Evolutionary conservation across 2,797 vertebrate genomes (phyloP), one percentile per base, ranked within the genome.

Genomic region (Triplophysa yarkandensis): DNA sequence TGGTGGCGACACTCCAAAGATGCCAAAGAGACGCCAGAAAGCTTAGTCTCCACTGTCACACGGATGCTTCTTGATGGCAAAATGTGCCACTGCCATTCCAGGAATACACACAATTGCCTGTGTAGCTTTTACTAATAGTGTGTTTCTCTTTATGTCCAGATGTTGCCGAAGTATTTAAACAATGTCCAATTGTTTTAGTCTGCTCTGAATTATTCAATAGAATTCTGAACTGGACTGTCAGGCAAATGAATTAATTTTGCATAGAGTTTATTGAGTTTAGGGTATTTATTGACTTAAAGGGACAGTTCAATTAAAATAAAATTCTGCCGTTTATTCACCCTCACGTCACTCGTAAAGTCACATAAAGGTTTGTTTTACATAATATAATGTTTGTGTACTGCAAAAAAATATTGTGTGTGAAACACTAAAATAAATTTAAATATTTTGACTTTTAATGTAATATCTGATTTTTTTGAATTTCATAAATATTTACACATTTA

Each of bases 1-100:
- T 11, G 36, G 19, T n/a, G 55, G 44, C 50, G 13, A 17, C 13
- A 39, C 23, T 39, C 32, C 39, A n/a, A 50, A 55, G 25, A 55
- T 55, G 52, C 52, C 25, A 55, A 28, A 55, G 25, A 55, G 52
- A 55, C 52, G 64, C 64, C 44, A 43, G 50, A 77, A 34, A 71
- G 52, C 25, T 58, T 36, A 25, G 68, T 62, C 27, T 66, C 52
- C 4, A 17, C 60, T 69, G 58, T 73, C 60, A 48, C 48, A 36
- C 48, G 25, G n/a, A n/a, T n/a, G n/a, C n/a, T 54, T 25, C 23
- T 54, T 27, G 1, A 25, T 54, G 11, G 25, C 21, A 27, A 52
- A 23, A 54, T 27, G 50, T 54, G 23, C 23, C 11, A 8, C 5
- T 28, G 6, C 14, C 52, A 28, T 28, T 28, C 14, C 52, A 28